A percentile compares a stretch with the other conserved stretches of the same genome.
Conservation (phyloP, 2,888 invertebrate species). For the Lycaena phlaeas region DNA sequence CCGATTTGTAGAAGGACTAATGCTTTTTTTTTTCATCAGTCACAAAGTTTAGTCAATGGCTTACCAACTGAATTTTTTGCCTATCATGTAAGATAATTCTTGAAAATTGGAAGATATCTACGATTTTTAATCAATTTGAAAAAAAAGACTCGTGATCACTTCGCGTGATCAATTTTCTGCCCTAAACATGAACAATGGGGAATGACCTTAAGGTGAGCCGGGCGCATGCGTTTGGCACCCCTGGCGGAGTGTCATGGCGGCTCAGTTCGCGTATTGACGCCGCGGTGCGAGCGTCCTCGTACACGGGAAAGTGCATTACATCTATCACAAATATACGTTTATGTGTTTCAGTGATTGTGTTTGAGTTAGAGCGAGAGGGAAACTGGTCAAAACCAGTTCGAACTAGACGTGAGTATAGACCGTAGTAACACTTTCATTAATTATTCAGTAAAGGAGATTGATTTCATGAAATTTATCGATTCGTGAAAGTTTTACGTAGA, state of each 20-base stretch:
- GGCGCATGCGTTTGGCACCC: conserved; percentile 54
- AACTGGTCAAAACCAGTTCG: conserved; percentile 32
- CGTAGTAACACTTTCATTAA: not conserved
- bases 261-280: conserved; percentile 64
- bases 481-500: not conserved
- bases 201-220: conserved; percentile 43
- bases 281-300: conserved; percentile 35
- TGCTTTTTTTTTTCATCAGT: no score
- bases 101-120: not conserved
- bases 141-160: conserved; percentile 40
- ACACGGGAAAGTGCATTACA: conserved; percentile 12
- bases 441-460: not conserved
- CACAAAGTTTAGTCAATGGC: no score
- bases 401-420: conserved; percentile 40
- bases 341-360: conserved; percentile 25
- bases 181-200: conserved; percentile 49
- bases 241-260: conserved; percentile 58
- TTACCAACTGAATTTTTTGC: no score
- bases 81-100: not conserved
- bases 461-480: not conserved
- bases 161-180: conserved; percentile 30
- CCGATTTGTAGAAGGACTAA: no score
- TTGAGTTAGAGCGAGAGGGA: not conserved
- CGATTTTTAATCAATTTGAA: conserved; percentile 21
- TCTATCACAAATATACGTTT: conserved; percentile 7